Conservation (phyloP, 2,888 invertebrate species). For the Volucella zonaria region DNA sequence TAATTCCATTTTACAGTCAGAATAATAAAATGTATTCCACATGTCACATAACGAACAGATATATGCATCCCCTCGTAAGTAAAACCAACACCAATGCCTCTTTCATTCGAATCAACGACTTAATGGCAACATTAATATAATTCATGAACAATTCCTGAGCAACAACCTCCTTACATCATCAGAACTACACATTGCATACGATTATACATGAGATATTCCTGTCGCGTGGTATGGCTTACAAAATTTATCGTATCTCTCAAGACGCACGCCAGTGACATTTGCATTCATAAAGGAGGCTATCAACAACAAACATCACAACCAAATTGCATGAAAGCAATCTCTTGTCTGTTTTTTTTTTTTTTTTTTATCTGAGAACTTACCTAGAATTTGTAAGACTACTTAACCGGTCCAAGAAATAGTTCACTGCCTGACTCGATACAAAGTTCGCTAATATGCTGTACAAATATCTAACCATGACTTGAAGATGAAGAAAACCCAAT, state of each 20-base stretch:
- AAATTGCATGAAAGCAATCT: conserved; percentile 26
- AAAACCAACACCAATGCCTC: conserved; percentile 34
- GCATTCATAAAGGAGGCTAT: conserved; percentile 46
- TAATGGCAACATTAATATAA: conserved; percentile 44
- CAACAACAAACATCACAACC: neutral
- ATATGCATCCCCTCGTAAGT: conserved; percentile 36
- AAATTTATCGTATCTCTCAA: conserved; percentile 57
- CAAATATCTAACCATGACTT: no score
- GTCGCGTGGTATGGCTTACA: conserved; percentile 38
- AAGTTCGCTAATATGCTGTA: conserved; percentile 6
- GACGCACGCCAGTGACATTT: conserved; percentile 55
- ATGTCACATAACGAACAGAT: conserved; percentile 42
- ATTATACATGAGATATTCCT: conserved; percentile 34
- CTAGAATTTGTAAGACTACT: no score
- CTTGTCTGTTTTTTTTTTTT: neutral
- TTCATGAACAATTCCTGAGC: conserved; percentile 43
- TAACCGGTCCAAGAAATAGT: conserved; percentile 64
- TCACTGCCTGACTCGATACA: conserved; percentile 38
- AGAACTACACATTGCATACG: conserved; percentile 23
- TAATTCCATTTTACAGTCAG: conserved; percentile 40
- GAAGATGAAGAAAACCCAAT: conserved; percentile 19
- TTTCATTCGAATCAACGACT: conserved; percentile 42
- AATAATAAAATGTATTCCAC: conserved; percentile 6
- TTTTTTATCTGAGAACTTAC: no score
- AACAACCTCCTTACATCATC: conserved; percentile 54